These are phyloP conservation scores for Leucophora obtusa DNA, from an alignment of 2,888 invertebrate genomes.

Conservation along the genomic window DNA sequence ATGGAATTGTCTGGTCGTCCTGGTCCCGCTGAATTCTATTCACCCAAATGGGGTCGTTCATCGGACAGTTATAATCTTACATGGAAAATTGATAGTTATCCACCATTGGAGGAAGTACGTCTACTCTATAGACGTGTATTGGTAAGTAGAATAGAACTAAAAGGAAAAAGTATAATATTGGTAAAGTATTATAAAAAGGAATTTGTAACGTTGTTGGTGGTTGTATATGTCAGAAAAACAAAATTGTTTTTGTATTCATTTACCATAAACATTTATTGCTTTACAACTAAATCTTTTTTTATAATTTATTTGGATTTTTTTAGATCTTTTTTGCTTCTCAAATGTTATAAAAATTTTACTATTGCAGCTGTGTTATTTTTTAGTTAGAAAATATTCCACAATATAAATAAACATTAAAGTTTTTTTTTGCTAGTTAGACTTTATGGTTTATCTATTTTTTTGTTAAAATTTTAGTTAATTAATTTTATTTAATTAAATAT, in stretches of 20 bases:
- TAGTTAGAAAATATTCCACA: constrained; percentile 5
- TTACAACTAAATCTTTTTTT: constrained; percentile 48
- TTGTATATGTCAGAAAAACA: background rate
- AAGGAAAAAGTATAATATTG: background rate
- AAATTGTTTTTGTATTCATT: constrained; percentile 16
- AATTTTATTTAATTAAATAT: no score
- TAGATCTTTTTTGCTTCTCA: background rate
- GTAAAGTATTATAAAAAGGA: background rate
- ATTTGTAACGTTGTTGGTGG: background rate
- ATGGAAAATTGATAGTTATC: constrained; percentile 86
- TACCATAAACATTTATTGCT: constrained; percentile 57
- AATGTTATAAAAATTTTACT: constrained; percentile 10
- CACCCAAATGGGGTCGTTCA: constrained; percentile 82
- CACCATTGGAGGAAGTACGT: constrained; percentile 84
- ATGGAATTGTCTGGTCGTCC: constrained; percentile 86
- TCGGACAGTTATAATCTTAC: constrained; percentile 83
- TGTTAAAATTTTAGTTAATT: no score
- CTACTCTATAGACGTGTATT: constrained; percentile 84
- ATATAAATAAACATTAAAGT: background rate
- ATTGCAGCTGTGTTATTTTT: constrained; percentile 47
- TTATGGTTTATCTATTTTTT: no score
- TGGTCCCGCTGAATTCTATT: constrained; percentile 84
- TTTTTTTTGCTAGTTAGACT: no score
- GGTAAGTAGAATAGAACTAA: constrained; percentile 77
- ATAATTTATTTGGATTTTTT: constrained; percentile 47